Conservation (phyloP, 2,888 invertebrate genomes). For the Cremastinae sp. region DNA sequence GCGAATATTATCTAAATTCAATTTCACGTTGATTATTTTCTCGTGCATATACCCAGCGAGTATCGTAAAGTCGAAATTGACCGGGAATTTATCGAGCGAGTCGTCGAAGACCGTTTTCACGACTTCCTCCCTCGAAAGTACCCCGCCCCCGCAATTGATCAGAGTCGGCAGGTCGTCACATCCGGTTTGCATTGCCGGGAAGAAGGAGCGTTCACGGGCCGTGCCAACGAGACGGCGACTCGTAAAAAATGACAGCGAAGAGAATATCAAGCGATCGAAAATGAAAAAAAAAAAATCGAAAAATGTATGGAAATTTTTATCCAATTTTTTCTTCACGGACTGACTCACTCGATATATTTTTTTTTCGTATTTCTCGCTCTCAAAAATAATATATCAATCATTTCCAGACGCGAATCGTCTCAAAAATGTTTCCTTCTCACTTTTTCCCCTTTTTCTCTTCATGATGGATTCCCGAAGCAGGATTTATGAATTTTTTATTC, state of each 20-base stretch:
- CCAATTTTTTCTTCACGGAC: no score
- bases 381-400: no score
- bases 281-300: background rate
- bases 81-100: slow-evolving; percentile 10
- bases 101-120: slow-evolving; percentile 15
- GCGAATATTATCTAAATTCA: no score
- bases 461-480: no score
- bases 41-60: no score
- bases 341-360: no score
- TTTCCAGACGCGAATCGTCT: no score
- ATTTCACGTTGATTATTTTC: no score
- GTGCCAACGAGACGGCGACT: slow-evolving; percentile 24
- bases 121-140: slow-evolving; percentile 32
- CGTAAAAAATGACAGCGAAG: slow-evolving; percentile 9
- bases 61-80: background rate
- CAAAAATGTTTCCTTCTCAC: no score
- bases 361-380: no score
- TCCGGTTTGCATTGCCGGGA: slow-evolving; percentile 45
- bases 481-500: no score
- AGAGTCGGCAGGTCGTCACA: slow-evolving; percentile 46
- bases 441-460: no score
- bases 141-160: slow-evolving; percentile 25
- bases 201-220: slow-evolving; percentile 43
- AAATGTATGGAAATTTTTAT: background rate
- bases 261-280: background rate